Conservation (phyloP, 1,140 invertebrate species). For the Nebria ingens region DNA sequence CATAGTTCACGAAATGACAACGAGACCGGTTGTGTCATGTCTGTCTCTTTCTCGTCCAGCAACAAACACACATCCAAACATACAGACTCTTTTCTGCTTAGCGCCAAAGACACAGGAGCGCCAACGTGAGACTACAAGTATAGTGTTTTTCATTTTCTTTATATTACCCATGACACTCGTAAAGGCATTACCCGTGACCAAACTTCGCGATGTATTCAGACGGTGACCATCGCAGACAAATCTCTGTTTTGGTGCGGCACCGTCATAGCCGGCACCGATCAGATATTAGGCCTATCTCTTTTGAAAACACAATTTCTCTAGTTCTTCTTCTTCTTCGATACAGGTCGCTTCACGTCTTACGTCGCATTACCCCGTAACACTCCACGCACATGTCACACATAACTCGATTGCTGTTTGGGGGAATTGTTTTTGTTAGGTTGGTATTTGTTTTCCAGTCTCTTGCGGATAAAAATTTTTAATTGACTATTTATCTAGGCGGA, state of each 20-base stretch:
- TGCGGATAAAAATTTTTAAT: conserved; percentile 2
- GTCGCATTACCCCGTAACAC: neutral
- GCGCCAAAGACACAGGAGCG: neutral
- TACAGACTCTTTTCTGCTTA: neutral
- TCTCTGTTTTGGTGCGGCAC: neutral
- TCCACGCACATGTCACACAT: neutral
- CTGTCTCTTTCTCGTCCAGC: too few relatives aligned
- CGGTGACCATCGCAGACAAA: conserved; percentile 24
- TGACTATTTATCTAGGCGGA: conserved; percentile 2
- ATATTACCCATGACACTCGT: conserved; percentile 70
- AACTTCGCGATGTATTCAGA: conserved; percentile 43
- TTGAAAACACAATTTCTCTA: conserved; percentile 8
- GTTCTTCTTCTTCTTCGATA: neutral
- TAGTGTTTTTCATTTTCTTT: conserved; percentile 77
- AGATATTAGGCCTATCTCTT: conserved; percentile 9
- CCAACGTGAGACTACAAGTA: conserved; percentile 23
- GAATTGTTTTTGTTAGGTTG: conserved; percentile 4
- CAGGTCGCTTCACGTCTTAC: neutral
- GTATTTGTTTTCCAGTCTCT: neutral
- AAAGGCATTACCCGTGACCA: conserved; percentile 74
- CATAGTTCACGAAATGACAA: neutral
- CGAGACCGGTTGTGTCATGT: neutral
- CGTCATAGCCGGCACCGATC: neutral
- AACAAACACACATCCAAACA: too few relatives aligned
- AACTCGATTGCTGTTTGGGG: neutral